Evolutionary conservation across 2,797 vertebrate genomes (phyloP).

Genomic region (Threskiornis aethiopicus): DNA sequence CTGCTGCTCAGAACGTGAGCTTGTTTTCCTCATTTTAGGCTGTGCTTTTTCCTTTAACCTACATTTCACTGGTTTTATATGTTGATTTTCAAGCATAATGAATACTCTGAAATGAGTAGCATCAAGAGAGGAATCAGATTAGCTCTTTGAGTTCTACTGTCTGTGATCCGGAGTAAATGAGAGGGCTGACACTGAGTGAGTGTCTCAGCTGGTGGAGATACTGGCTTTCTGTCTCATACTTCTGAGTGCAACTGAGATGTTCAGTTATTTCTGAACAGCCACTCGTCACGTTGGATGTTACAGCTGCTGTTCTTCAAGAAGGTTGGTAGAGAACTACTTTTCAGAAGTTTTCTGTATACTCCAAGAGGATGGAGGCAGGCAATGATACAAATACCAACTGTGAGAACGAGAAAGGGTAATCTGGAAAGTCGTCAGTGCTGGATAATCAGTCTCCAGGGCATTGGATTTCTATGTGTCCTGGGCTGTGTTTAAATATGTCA

Average conservation of each 20-base stretch:
- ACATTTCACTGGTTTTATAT: accelerated
- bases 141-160: not conserved
- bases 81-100: not conserved
- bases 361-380: not conserved
- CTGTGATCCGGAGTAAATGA: not conserved
- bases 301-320: not conserved
- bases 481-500: not conserved
- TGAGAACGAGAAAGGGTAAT: not conserved
- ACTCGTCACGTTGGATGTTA: not conserved
- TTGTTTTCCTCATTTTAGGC: not conserved
- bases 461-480: not conserved
- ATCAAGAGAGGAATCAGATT: not conserved
- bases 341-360: not conserved
- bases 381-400: not conserved
- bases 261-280: not conserved
- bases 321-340: not conserved
- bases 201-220: not conserved
- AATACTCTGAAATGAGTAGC: not conserved
- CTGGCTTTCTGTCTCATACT: not conserved
- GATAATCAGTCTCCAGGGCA: not conserved
- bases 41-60: not conserved
- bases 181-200: not conserved
- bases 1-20: not conserved
- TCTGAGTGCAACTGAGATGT: not conserved
- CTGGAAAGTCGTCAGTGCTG: not conserved